Percentiles rank a stretch among this genome's conserved stretches.
Conservation (phyloP, 2,113 vertebrate genomes). For the Mustela lutreola region DNA sequence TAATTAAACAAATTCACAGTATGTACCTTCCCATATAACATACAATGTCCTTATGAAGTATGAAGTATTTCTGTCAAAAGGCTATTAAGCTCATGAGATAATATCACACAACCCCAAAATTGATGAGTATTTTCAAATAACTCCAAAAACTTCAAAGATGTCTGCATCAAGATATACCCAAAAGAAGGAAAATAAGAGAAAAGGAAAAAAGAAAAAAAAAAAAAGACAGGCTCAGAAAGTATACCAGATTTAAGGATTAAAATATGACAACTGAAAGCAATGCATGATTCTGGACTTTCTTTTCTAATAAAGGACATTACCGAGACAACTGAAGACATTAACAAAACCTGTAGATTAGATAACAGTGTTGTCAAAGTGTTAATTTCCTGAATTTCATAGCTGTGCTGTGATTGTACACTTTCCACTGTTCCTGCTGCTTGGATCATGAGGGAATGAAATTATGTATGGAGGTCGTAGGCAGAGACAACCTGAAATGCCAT, state of each 20-base stretch:
- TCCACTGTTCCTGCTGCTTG: background rate
- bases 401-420: background rate
- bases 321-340: background rate
- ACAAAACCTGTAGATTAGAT: background rate
- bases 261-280: background rate
- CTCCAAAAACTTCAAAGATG: background rate
- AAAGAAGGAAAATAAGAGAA: background rate
- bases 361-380: background rate
- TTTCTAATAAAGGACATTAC: background rate
- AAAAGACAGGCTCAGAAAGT: background rate
- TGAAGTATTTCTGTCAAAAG: background rate
- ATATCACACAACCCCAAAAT: background rate
- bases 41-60: background rate
- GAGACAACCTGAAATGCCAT: background rate
- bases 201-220: background rate
- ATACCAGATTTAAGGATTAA: background rate
- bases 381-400: background rate
- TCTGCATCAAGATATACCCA: background rate
- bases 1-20: background rate
- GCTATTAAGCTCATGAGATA: background rate
- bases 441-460: background rate
- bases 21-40: background rate
- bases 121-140: background rate
- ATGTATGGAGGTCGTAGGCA: background rate
- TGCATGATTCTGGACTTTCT: background rate